Conservation (phyloP, 37 sponge, comb jelly and placozoan genomes). For the Beroe forskalii region DNA sequence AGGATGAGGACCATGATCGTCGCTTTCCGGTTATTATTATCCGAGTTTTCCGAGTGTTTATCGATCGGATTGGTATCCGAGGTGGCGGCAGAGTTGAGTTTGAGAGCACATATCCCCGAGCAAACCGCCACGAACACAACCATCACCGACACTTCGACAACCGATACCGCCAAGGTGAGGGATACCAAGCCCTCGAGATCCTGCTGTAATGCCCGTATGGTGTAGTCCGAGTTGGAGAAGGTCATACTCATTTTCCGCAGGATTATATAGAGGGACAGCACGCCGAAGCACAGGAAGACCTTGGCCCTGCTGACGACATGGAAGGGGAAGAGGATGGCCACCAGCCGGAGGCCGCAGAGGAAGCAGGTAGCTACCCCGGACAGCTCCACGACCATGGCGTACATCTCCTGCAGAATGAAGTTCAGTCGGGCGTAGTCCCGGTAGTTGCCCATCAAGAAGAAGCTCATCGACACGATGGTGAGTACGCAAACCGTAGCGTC, state of each 20-base stretch:
- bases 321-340: not conserved
- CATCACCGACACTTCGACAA: not conserved
- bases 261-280: not conserved
- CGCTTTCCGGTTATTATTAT: not conserved
- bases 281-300: not conserved
- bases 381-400: not conserved
- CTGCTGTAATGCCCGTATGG: not conserved
- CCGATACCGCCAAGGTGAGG: not conserved
- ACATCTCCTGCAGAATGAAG: not conserved
- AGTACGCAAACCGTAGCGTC: not conserved
- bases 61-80: not conserved
- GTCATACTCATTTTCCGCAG: not conserved
- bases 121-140: not conserved
- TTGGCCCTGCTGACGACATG: not conserved
- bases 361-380: not conserved
- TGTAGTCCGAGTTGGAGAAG: not conserved
- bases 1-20: not conserved
- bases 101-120: not conserved
- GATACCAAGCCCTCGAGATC: not conserved
- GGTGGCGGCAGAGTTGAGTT: not conserved
- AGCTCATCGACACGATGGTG: not conserved
- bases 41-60: not conserved
- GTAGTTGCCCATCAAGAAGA: not conserved
- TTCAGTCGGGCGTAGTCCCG: not conserved
- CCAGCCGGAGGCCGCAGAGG: not conserved